A percentile compares a stretch with the other conserved stretches of the same genome.
Conservation (phyloP, 2,113 vertebrate species). For the Galeopterus variegatus region DNA sequence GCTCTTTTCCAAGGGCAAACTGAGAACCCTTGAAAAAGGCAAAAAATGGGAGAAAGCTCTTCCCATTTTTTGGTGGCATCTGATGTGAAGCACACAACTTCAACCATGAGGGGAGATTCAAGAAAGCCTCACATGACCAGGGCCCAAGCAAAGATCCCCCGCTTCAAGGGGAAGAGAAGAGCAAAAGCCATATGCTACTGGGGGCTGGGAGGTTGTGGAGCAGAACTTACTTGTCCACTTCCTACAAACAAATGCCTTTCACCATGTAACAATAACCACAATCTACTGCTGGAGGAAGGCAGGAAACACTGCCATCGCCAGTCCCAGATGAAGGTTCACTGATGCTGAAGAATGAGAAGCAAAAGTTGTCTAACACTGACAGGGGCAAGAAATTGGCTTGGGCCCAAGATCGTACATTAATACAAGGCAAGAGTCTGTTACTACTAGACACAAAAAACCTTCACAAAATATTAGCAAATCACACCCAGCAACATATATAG, state of each 20-base stretch:
- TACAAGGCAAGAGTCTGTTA: background rate
- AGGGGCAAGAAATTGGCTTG: background rate
- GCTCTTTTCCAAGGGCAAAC: background rate
- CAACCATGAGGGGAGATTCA: background rate
- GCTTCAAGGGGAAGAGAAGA: background rate
- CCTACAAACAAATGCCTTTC: background rate
- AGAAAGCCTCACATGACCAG: background rate
- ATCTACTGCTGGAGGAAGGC: background rate
- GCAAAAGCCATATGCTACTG: background rate
- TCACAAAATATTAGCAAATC: conserved; percentile 5
- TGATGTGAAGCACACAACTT: background rate
- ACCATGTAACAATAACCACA: background rate
- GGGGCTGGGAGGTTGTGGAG: background rate
- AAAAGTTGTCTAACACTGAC: background rate
- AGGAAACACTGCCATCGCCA: background rate
- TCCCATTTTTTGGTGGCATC: background rate
- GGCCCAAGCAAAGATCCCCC: background rate
- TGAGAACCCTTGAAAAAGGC: background rate
- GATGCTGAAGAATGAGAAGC: background rate
- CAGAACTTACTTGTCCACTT: background rate
- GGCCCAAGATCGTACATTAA: background rate
- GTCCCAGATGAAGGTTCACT: background rate
- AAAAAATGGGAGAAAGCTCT: background rate
- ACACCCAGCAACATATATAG: background rate
- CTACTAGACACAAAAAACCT: background rate